Evolutionary conservation across 2,113 vertebrate genomes (phyloP).

Genomic region (Microcebus ravelobensis): DNA sequence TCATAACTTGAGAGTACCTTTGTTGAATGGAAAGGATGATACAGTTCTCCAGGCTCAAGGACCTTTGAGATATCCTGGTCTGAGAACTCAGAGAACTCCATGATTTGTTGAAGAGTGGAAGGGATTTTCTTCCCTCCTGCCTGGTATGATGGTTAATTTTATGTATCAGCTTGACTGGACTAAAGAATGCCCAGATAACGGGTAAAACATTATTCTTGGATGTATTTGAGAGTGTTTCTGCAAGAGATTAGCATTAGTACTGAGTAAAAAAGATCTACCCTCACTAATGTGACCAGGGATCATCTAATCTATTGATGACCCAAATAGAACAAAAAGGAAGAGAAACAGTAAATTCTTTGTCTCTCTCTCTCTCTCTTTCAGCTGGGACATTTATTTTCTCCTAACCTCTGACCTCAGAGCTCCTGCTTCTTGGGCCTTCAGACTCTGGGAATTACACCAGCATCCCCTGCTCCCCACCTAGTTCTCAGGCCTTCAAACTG

Average conservation of each 20-base stretch:
- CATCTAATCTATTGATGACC: background rate
- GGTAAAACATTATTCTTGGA: background rate
- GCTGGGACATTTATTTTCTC: background rate
- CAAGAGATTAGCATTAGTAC: background rate
- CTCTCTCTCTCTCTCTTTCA: background rate
- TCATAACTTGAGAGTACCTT: background rate
- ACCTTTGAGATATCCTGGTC: background rate
- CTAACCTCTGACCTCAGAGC: background rate
- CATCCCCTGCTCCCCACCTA: background rate
- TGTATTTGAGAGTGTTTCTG: background rate
- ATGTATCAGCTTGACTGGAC: background rate
- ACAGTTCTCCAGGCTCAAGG: background rate
- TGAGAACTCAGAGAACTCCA: background rate
- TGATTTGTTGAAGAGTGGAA: background rate
- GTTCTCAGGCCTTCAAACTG: background rate
- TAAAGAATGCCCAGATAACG: background rate
- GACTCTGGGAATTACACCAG: background rate
- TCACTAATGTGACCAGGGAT: no score
- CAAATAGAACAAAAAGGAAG: background rate
- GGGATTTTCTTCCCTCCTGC: background rate
- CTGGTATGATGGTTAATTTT: background rate
- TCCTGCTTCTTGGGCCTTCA: background rate
- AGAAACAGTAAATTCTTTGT: background rate
- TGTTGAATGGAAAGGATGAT: background rate
- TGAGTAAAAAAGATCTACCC: background rate